Evolutionary conservation across 2,797 vertebrate species (phyloP).

Genomic region (Euphonia xanthogaster): DNA sequence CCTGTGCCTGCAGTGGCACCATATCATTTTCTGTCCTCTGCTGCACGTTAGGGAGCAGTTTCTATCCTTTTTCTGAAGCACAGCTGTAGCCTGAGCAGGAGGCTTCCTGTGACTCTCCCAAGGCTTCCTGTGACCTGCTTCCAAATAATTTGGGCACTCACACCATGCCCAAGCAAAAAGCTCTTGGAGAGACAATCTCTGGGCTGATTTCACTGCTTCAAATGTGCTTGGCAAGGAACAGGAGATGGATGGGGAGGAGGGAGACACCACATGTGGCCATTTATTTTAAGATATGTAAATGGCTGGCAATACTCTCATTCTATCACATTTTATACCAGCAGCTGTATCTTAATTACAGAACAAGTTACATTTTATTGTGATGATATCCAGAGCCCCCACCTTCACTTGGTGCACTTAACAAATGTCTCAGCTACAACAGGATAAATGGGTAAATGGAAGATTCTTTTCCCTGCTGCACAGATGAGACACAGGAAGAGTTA

Average conservation of each 20-base stretch:
- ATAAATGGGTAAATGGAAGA: neutral
- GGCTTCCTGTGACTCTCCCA: neutral
- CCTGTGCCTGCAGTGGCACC: neutral
- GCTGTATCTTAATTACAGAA: neutral
- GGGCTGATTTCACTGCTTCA: neutral
- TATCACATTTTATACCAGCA: neutral
- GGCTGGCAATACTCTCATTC: neutral
- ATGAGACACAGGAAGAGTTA: neutral
- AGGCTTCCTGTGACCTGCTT: neutral
- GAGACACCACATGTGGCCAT: neutral
- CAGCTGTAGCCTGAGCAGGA: constrained; percentile 1
- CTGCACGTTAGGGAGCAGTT: neutral
- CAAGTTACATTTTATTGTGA: neutral
- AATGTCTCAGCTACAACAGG: neutral
- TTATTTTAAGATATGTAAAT: constrained; percentile 4
- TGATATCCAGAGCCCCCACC: neutral
- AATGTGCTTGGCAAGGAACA: neutral
- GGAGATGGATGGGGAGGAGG: neutral
- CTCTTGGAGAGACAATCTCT: neutral
- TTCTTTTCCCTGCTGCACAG: neutral
- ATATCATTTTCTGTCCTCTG: neutral
- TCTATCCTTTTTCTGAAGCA: neutral
- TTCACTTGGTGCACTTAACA: neutral
- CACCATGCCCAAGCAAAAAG: neutral
- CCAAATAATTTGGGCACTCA: neutral